Evolutionary conservation across 2,888 invertebrate species (phyloP), one percentile per base, ranked within the genome.

Genomic region (Eilema depressum): DNA sequence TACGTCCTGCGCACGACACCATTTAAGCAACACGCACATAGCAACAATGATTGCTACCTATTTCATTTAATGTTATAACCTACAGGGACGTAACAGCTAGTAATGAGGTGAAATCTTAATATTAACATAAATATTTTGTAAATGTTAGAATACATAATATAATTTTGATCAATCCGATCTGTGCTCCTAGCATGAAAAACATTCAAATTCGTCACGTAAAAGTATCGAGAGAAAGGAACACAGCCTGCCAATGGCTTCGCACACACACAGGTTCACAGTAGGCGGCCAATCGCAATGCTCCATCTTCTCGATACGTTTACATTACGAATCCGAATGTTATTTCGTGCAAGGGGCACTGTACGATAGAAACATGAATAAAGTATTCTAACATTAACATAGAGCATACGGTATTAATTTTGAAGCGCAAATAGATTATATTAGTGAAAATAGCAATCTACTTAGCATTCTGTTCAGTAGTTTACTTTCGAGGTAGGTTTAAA

Each of bases 1-100:
- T 91, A 98, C 97, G 95, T 97, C 97, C 96, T 97, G 95, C 96
- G 95, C 91, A 92, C 92, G 91, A 93, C 88, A 93, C 88, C 85
- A 86, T 86, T 92, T 92, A 89, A 89, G 95, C 95, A 92, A 95
- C 88, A 85, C 78, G 85, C 87, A 94, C 92, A 78, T 74, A 79
- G 77, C 77, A 78, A 64, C 74, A 78, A 75, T 75, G 74, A 78
- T 60, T 56, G 56, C 71, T 77, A 77, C 71, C 47, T 63, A 73
- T 63, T 28, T 68, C 26, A 66, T 28, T 65, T 69, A 53, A 70
- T 66, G 71, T 26, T 68, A 73, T 11, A 71, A 28, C 61, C 37
- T 78, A 76, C 70, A 62, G 59, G 67, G 75, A 74, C 66, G 62
- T 68, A 70, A 81, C 73, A 73, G 62, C 69, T 57, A 74, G 20